Conservation (phyloP, 2,888 invertebrate genomes). For the Drosophila peninsularis region DNA sequence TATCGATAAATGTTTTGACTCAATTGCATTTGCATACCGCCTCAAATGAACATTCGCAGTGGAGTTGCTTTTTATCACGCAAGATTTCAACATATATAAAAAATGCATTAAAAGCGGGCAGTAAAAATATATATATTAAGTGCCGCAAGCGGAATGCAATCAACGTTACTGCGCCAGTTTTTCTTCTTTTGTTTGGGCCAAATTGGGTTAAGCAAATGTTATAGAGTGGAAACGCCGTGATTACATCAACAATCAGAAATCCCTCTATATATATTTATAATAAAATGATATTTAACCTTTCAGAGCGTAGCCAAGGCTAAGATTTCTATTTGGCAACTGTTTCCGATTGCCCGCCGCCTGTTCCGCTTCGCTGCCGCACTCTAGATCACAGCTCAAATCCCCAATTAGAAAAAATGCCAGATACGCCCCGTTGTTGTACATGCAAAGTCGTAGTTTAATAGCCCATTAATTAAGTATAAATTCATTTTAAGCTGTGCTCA, state of each 20-base stretch:
- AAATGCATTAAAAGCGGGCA: conserved; percentile 34
- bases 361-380: conserved; percentile 57
- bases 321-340: conserved; percentile 20
- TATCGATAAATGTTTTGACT: neutral
- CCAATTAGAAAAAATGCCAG: conserved; percentile 31
- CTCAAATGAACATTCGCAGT: conserved; percentile 1
- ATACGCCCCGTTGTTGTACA: conserved; percentile 51
- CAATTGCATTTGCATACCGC: neutral
- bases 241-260: conserved; percentile 17
- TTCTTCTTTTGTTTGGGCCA: conserved; percentile 4
- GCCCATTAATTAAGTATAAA: conserved; percentile 66
- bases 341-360: conserved; percentile 34
- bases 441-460: conserved; percentile 46
- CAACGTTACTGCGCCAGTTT: neutral
- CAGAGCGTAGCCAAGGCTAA: conserved; percentile 44
- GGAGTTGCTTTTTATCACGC: conserved; percentile 4
- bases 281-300: conserved; percentile 12
- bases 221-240: conserved; percentile 11
- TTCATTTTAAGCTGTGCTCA: conserved; percentile 58
- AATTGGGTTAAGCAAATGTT: conserved; percentile 33
- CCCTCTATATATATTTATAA: neutral
- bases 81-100: conserved; percentile 19
- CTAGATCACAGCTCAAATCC: conserved; percentile 37
- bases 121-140: conserved; percentile 15
- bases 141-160: conserved; percentile 13